Percentiles rank a stretch among this genome's conserved stretches.
Evolutionary conservation across 2,113 vertebrate species (phyloP).

Genomic region (Genyomyrus donnyi): DNA sequence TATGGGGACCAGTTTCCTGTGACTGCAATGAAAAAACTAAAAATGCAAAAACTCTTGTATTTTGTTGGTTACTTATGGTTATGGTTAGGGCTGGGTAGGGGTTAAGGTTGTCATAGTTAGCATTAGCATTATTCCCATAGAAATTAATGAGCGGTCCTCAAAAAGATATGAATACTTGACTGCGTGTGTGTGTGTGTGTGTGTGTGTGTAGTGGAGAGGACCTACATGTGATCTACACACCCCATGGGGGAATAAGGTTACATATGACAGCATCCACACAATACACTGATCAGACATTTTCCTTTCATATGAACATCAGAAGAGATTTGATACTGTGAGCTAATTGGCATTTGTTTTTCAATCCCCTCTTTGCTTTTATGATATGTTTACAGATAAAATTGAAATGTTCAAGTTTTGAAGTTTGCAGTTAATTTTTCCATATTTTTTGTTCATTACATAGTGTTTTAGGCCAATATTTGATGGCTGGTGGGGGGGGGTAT

Average conservation of each 20-base stretch:
- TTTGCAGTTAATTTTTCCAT: background rate
- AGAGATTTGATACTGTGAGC: background rate
- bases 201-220: background rate
- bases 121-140: too few relatives aligned
- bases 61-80: too few relatives aligned
- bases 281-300: background rate
- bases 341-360: background rate
- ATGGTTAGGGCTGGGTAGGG: too few relatives aligned
- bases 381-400: background rate
- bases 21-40: too few relatives aligned
- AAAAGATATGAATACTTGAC: too few relatives aligned
- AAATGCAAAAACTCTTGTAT: too few relatives aligned
- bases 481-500: background rate
- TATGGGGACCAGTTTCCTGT: too few relatives aligned
- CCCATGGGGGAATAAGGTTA: background rate
- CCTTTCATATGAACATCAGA: background rate
- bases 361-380: background rate
- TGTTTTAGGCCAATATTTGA: background rate
- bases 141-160: too few relatives aligned
- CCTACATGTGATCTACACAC: background rate
- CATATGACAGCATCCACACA: background rate
- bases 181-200: too few relatives aligned
- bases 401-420: background rate
- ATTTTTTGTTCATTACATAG: background rate
- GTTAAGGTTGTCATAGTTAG: too few relatives aligned